These are phyloP conservation scores for Hystrix brachyura DNA, from an alignment of 2,113 vertebrate species.

Conservation along the genomic window DNA sequence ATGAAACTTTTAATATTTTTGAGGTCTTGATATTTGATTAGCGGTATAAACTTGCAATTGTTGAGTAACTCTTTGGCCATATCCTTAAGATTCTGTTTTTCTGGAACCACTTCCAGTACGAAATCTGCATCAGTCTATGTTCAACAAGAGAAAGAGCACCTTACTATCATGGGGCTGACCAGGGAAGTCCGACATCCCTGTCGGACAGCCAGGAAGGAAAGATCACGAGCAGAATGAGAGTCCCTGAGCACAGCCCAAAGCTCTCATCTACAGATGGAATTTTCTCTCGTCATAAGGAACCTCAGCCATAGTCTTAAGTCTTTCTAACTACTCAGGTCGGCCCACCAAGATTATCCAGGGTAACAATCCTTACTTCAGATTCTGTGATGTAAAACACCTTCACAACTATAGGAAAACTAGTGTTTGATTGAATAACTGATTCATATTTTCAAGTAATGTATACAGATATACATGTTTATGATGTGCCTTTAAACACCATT, in stretches of 20 bases:
- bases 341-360: neutral
- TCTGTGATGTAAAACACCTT: neutral
- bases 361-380: neutral
- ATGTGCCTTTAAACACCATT: neutral
- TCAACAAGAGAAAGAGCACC: neutral
- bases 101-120: neutral
- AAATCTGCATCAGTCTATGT: neutral
- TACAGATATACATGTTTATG: neutral
- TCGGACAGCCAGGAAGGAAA: neutral
- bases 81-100: neutral
- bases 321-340: neutral
- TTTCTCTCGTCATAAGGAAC: neutral
- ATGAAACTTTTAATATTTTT: neutral
- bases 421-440: neutral
- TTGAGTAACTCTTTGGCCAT: neutral
- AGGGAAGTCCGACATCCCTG: neutral
- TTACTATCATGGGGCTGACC: neutral
- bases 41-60: neutral
- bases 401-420: neutral
- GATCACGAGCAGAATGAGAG: neutral
- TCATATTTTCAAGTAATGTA: neutral
- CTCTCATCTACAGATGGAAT: neutral
- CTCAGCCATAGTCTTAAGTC: neutral
- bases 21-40: neutral
- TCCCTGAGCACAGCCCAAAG: accelerated